Percentiles rank a stretch among this genome's conserved stretches.
These are phyloP conservation scores for Plectropomus leopardus DNA, from an alignment of 2,113 vertebrate genomes.

Conservation along the genomic window DNA sequence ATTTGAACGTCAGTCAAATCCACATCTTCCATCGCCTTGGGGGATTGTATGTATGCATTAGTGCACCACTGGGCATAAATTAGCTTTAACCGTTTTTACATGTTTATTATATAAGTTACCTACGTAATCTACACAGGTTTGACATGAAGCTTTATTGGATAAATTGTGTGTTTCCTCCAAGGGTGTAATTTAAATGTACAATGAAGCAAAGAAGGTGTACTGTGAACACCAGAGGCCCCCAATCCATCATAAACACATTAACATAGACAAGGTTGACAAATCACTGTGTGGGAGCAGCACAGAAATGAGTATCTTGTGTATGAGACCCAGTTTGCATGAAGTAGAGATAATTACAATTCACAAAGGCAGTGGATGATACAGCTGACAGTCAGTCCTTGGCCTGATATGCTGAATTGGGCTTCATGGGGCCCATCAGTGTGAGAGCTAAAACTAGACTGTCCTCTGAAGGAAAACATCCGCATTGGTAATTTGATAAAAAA, in stretches of 20 bases:
- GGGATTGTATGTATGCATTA: conserved; percentile 10
- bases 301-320: neutral
- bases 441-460: neutral
- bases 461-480: neutral
- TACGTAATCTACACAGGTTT: neutral
- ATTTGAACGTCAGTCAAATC: conserved; percentile 64
- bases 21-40: conserved; percentile 11
- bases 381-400: neutral
- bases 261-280: conserved; percentile 24
- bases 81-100: neutral
- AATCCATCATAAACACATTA: conserved; percentile 30
- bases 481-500: neutral
- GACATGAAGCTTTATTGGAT: conserved; percentile 14
- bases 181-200: conserved; percentile 36
- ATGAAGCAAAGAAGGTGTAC: neutral
- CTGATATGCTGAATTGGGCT: neutral
- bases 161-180: conserved; percentile 12
- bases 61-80: conserved; percentile 34
- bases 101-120: conserved; percentile 8
- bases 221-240: neutral
- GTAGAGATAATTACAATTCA: neutral
- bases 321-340: neutral
- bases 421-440: neutral
- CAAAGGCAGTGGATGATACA: neutral
- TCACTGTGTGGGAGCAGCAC: conserved; percentile 3